phyloP scores from a whole-genome alignment of 1,140 invertebrate species.

The Brachionus plicatilis region DNA sequence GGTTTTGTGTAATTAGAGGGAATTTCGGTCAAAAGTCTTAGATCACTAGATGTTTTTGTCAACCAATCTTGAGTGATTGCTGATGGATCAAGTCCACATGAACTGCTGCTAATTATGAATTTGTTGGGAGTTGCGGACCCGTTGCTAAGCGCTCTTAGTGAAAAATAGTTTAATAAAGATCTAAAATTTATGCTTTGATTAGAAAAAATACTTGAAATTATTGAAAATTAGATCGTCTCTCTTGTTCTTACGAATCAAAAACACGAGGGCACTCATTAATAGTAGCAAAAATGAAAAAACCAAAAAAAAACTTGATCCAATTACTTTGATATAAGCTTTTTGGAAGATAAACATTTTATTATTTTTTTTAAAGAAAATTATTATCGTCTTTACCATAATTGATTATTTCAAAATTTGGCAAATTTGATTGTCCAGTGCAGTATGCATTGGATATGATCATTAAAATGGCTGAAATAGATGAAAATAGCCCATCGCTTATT shows the following conservation, averaged over 20 bases:
- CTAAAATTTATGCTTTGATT: neutral
- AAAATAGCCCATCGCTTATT: neutral
- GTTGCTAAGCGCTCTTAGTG: neutral
- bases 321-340: slow-evolving; percentile 11
- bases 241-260: slow-evolving; percentile 15
- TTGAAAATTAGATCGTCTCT: slow-evolving; percentile 29
- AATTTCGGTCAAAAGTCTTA: neutral
- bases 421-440: slow-evolving; percentile 12
- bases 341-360: neutral
- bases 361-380: neutral
- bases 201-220: slow-evolving; percentile 32
- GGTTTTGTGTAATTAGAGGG: neutral
- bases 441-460: slow-evolving; percentile 30
- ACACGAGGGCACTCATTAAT: neutral
- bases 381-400: slow-evolving; percentile 15
- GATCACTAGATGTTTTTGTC: neutral
- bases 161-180: neutral
- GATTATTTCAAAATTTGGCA: neutral
- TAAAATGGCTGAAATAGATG: neutral
- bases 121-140: neutral
- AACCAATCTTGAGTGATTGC: neutral
- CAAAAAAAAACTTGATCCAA: slow-evolving; percentile 18
- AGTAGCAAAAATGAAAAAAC: slow-evolving; percentile 26
- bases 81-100: slow-evolving; percentile 18
- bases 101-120: slow-evolving; percentile 22